Base-by-base conservation (phyloP, 2,113 vertebrate species). In the Atrichornis clamosus region DNA sequence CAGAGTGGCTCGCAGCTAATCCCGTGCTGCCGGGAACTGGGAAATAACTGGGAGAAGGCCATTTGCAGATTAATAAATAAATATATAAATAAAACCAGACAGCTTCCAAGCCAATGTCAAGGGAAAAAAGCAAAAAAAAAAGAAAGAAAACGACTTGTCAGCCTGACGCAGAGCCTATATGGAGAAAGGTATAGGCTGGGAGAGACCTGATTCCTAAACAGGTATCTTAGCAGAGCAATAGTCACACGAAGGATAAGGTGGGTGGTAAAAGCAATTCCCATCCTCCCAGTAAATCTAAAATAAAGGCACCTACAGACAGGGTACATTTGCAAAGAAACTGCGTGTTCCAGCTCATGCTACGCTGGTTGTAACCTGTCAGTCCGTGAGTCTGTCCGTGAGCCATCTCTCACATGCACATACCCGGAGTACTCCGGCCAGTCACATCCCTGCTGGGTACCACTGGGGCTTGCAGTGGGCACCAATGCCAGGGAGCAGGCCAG, bases 381-480 rank as follows among this genome's bases (percentile, higher is more conserved):
- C 68, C 0, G 0, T 39, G 62, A 47, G 50, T 4, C 44, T 0
- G 4, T 13, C 68, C 1, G 0, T 39, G 62, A 47, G 59, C 30
- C 17, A 6, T 26, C 27, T 46, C 24, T 17, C 22, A 3, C 15
- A 2, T 15, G 7, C 27, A 8, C 20, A 8, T 7, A 11, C 18
- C 19, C 33, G 3, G 26, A 35, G 33, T 17, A 4, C 33, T 67
- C 32, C 11, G 5, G 17, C 37, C 6, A 1, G n/a, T 20, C 30
- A 4, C 30, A 4, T 32, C 37, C 62, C 60, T 1, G 4, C 58
- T 8, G 37, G 50, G 14, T 28, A 27, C 22, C 10, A 1, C 13
- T 6, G 49, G 27, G 55, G 41, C 35, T 58, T 65, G 46, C 20
- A 23, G 22, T 10, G 9, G 21, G 74, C 41, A 42, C 33, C 26